These are phyloP conservation scores for Mylabris phalerata DNA, from an alignment of 1,140 invertebrate genomes.

Conservation along the genomic window DNA sequence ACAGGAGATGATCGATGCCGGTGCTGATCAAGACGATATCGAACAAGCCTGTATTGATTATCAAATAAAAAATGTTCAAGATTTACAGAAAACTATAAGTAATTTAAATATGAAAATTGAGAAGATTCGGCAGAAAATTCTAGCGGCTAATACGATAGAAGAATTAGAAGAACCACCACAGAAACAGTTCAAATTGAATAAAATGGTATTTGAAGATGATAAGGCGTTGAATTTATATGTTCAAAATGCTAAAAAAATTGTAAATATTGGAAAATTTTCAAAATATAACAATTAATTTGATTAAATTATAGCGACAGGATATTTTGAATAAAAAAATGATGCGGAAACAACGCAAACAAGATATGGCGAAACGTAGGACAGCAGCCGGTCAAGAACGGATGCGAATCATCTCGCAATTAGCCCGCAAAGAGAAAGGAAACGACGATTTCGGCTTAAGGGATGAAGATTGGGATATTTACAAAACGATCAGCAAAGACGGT, in stretches of 20 bases:
- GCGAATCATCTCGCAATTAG: slow-evolving; percentile 85
- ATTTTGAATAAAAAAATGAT: slow-evolving; percentile 59
- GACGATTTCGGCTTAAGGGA: slow-evolving; percentile 90
- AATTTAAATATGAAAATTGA: slow-evolving; percentile 70
- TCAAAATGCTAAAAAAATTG: slow-evolving; percentile 38
- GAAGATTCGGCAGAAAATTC: slow-evolving; percentile 70
- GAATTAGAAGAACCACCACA: slow-evolving; percentile 49
- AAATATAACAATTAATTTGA: background rate
- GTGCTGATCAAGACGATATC: slow-evolving; percentile 66
- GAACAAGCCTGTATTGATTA: slow-evolving; percentile 53
- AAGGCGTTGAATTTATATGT: slow-evolving; percentile 35
- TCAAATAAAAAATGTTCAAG: slow-evolving; percentile 51
- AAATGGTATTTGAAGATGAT: slow-evolving; percentile 39
- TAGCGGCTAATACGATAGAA: slow-evolving; percentile 58
- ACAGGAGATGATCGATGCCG: slow-evolving; percentile 66
- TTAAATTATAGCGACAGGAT: slow-evolving; percentile 46
- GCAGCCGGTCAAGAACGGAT: slow-evolving; percentile 88
- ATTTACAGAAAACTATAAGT: slow-evolving; percentile 67
- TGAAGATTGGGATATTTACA: slow-evolving; percentile 95
- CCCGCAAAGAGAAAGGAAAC: slow-evolving; percentile 75
- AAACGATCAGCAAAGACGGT: slow-evolving; percentile 76
- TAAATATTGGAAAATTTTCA: slow-evolving; percentile 18
- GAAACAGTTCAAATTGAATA: slow-evolving; percentile 38
- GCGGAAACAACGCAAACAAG: slow-evolving; percentile 71
- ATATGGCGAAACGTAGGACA: slow-evolving; percentile 82